phyloP scores from a whole-genome alignment of 1,140 invertebrate genomes.

The Copidosoma floridanum region DNA sequence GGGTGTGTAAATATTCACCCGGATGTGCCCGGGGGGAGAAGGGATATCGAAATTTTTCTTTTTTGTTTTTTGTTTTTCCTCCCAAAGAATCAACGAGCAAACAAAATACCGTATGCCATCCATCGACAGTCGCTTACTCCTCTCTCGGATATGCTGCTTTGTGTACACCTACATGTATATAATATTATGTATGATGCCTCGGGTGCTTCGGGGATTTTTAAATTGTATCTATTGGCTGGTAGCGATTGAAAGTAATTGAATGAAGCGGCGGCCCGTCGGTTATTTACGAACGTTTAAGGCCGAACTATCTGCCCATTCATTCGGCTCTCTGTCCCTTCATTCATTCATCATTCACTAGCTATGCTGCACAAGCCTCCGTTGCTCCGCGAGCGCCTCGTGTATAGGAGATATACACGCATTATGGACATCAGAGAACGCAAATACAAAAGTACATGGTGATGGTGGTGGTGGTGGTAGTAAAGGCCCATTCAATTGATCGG shows the following conservation, averaged over 20 bases:
- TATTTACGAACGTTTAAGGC: constrained; percentile 59
- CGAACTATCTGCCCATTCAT: constrained; percentile 59
- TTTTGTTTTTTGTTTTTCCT: too few species aligned
- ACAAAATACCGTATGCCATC: too few species aligned
- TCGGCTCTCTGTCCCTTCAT: constrained; percentile 59
- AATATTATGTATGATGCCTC: too few species aligned
- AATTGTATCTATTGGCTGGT: constrained; percentile 59
- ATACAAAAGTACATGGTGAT: not conserved
- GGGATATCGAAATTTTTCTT: too few species aligned
- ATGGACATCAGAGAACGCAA: not conserved
- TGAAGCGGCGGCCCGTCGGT: constrained; percentile 52
- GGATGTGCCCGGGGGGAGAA: constrained; percentile 40
- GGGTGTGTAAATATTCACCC: constrained; percentile 55
- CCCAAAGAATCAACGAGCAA: too few species aligned
- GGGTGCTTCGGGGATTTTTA: constrained; percentile 47
- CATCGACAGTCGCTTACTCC: constrained; percentile 15
- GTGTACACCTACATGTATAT: too few species aligned
- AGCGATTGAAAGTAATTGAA: constrained; percentile 60
- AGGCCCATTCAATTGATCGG: constrained; percentile 60
- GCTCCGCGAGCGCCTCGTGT: constrained; percentile 52
- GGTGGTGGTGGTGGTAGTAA: constrained; percentile 51
- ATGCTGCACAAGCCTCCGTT: too few species aligned
- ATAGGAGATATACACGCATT: too few species aligned
- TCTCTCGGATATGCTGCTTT: too few species aligned
- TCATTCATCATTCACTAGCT: constrained; percentile 50